Conservation (phyloP, 1,140 invertebrate genomes). For the Drosophila kikkawai region DNA sequence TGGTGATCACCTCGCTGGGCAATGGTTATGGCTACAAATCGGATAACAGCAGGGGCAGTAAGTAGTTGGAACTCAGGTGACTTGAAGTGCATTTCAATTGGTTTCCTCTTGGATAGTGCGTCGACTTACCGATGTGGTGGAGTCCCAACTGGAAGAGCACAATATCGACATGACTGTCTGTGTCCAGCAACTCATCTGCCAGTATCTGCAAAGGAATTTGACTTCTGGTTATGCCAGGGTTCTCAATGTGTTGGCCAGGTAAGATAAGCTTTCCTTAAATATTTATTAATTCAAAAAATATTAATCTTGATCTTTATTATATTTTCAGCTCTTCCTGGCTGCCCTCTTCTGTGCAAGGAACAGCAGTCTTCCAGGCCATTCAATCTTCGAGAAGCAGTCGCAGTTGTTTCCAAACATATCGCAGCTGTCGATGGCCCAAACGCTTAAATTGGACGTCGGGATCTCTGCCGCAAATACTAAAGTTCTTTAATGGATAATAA, state of each 20-base stretch:
- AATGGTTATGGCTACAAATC: constrained; percentile 54
- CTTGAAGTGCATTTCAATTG: not conserved
- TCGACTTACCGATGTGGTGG: constrained; percentile 51
- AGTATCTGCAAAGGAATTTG: constrained; percentile 58
- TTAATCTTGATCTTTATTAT: not conserved
- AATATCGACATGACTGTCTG: constrained; percentile 68
- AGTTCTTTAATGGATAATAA: constrained; percentile 41
- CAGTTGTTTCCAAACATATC: constrained; percentile 45
- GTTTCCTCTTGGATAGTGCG: constrained; percentile 35
- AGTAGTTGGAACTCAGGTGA: constrained; percentile 10
- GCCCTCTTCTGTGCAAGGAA: constrained; percentile 46
- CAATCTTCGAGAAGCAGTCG: constrained; percentile 37
- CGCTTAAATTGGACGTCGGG: constrained; percentile 5
- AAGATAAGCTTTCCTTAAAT: not conserved
- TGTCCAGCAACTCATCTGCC: constrained; percentile 65
- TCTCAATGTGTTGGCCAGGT: constrained; percentile 63
- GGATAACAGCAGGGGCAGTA: constrained; percentile 44
- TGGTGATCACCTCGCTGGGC: constrained; percentile 50
- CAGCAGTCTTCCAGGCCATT: constrained; percentile 62
- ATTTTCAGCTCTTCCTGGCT: constrained; percentile 48
- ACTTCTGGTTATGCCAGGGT: constrained; percentile 29
- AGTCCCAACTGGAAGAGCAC: constrained; percentile 66
- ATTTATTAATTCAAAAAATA: too few relatives aligned
- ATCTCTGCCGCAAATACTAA: constrained; percentile 26
- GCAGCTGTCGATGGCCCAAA: constrained; percentile 46